Evolutionary conservation across 2,113 vertebrate species (phyloP).

Genomic region (Castor canadensis): DNA sequence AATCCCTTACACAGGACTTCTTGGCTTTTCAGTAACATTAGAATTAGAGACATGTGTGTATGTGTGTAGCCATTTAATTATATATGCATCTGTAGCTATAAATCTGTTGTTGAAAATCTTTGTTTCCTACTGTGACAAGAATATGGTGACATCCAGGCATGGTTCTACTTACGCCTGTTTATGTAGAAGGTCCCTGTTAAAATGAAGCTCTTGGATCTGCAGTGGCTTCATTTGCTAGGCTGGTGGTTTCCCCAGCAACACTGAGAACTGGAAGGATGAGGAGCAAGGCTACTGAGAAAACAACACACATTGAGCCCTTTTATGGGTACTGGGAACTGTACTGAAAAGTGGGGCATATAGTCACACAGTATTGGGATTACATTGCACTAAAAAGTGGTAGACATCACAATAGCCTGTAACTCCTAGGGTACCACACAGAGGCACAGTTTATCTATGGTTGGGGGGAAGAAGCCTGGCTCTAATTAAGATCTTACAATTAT

Average conservation of each 20-base stretch:
- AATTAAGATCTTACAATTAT: neutral
- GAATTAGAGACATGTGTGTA: neutral
- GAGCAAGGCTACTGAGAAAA: neutral
- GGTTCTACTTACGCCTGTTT: neutral
- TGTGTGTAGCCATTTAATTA: conserved; percentile 23
- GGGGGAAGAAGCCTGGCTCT: neutral
- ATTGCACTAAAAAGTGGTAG: neutral
- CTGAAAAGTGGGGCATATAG: neutral
- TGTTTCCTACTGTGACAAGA: neutral
- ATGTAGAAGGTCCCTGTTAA: neutral
- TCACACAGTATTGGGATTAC: neutral
- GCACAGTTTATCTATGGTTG: neutral
- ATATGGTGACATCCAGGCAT: neutral
- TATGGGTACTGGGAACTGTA: neutral
- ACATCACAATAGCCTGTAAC: neutral
- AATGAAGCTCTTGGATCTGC: neutral
- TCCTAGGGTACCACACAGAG: neutral
- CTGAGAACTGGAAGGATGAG: neutral
- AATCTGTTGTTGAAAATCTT: neutral
- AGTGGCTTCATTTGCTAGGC: neutral
- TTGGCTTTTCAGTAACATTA: neutral
- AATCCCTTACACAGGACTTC: conserved; percentile 3
- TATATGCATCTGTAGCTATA: neutral
- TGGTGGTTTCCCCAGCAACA: neutral
- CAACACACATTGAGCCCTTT: neutral